phyloP scores from a whole-genome alignment of 2,113 vertebrate species.

The Lophotis ruficrista region DNA sequence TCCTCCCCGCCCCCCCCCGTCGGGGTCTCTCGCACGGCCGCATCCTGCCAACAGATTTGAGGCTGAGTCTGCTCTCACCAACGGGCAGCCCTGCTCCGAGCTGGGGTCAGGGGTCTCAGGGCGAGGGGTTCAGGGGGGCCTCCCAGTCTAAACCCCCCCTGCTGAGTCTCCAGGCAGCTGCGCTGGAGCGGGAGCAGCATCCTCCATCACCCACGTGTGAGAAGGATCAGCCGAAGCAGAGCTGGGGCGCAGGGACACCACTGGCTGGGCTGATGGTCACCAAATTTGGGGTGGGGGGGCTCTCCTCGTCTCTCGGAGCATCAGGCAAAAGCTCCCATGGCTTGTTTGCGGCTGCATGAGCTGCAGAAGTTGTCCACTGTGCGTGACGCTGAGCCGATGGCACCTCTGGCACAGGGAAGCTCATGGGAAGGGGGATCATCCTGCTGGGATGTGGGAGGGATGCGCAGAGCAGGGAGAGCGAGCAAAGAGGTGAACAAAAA shows the following conservation, averaged over 20 bases:
- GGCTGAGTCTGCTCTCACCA: neutral
- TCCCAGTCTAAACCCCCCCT: neutral
- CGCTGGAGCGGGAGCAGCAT: rapidly evolving
- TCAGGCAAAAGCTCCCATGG: rapidly evolving
- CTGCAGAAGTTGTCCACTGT: rapidly evolving
- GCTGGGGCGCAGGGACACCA: rapidly evolving
- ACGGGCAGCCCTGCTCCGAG: neutral
- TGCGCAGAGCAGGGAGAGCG: rapidly evolving
- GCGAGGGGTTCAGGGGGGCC: neutral
- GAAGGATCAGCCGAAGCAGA: neutral
- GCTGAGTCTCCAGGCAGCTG: too few relatives aligned
- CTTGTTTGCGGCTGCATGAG: rapidly evolving
- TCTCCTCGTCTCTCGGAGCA: rapidly evolving
- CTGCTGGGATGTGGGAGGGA: rapidly evolving
- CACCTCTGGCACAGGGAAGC: rapidly evolving
- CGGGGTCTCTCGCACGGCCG: neutral
- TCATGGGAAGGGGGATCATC: rapidly evolving
- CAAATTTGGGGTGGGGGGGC: rapidly evolving
- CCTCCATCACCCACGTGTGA: rapidly evolving
- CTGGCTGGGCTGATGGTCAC: neutral
- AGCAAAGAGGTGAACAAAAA: neutral
- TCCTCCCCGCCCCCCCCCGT: too few relatives aligned
- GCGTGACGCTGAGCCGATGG: rapidly evolving
- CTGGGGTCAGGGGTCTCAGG: neutral
- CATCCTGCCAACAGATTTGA: neutral